Conservation (phyloP, 2,797 vertebrate genomes). For the Numenius phaeopus region DNA sequence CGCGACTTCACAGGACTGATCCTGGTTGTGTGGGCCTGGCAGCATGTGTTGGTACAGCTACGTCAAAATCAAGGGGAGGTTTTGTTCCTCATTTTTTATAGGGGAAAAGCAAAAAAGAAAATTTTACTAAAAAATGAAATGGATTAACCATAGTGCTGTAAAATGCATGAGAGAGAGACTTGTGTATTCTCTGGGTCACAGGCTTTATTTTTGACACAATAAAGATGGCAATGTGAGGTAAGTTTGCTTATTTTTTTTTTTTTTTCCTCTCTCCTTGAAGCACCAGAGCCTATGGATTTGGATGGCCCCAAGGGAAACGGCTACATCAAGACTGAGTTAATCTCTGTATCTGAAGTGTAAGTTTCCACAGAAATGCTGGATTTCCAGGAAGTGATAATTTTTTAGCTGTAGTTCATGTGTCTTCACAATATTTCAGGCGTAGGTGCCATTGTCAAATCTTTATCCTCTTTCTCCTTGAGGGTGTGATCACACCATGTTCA, state of each 20-base stretch:
- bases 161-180: neutral
- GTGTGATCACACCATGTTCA: neutral
- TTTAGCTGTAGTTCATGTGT: neutral
- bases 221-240: neutral
- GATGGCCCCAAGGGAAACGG: constrained; percentile 83
- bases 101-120: neutral
- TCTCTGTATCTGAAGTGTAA: constrained; percentile 98
- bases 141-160: neutral
- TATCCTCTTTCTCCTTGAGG: neutral
- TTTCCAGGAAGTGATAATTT: constrained; percentile 1
- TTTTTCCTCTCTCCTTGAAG: constrained; percentile 68
- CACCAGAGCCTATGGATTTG: constrained; percentile 91
- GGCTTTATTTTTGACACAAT: neutral
- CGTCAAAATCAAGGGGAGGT: too few species aligned
- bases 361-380: constrained; percentile 64
- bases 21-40: neutral
- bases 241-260: neutral
- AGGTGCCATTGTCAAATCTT: neutral
- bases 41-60: neutral
- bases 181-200: neutral
- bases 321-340: constrained; percentile 97
- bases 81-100: neutral
- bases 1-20: neutral
- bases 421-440: neutral
- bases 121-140: neutral